A percentile compares a stretch with the other conserved stretches of the same genome.
Evolutionary conservation across 2,888 invertebrate species (phyloP).

Genomic region (Xestoiulus laeticollis): DNA sequence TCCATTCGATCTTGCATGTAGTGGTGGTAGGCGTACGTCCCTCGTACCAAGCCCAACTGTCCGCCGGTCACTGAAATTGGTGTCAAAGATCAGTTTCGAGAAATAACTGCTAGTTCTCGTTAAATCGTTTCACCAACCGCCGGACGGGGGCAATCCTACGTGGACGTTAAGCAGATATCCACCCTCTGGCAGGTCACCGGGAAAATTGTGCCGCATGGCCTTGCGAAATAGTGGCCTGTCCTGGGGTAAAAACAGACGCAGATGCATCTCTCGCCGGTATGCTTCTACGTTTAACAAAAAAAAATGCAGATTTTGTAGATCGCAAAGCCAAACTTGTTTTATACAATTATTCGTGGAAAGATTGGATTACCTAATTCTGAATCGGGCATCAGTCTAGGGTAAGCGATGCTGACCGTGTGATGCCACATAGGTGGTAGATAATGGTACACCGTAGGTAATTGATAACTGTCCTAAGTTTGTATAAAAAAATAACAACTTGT

Average conservation of each 20-base stretch:
- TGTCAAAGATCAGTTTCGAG: background rate
- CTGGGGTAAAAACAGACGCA: slow-evolving; percentile 74
- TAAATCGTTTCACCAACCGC: slow-evolving; percentile 60
- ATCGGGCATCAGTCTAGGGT: slow-evolving; percentile 74
- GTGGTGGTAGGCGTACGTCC: slow-evolving; percentile 93
- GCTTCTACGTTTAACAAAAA: slow-evolving; percentile 67
- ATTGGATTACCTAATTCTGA: slow-evolving; percentile 72
- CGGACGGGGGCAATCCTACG: slow-evolving; percentile 68
- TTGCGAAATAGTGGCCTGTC: slow-evolving; percentile 79
- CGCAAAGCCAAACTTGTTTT: too few relatives aligned
- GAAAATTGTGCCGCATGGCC: slow-evolving; percentile 69
- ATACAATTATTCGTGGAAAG: slow-evolving; percentile 53
- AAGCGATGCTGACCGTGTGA: slow-evolving; percentile 79
- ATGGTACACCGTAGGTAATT: slow-evolving; percentile 76
- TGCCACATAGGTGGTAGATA: slow-evolving; percentile 75
- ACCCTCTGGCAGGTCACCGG: slow-evolving; percentile 64
- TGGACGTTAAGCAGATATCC: slow-evolving; percentile 76
- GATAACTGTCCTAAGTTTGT: slow-evolving; percentile 64
- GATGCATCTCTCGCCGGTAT: slow-evolving; percentile 75
- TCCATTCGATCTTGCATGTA: slow-evolving; percentile 95
- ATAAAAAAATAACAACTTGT: background rate
- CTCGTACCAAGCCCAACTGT: slow-evolving; percentile 70
- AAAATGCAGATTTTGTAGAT: slow-evolving; percentile 31
- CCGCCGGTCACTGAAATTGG: slow-evolving; percentile 55
- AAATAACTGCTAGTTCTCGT: background rate